A percentile compares a stretch with the other conserved stretches of the same genome.
phyloP scores from a whole-genome alignment of 2,113 vertebrate genomes.

The Peromyscus leucopus region DNA sequence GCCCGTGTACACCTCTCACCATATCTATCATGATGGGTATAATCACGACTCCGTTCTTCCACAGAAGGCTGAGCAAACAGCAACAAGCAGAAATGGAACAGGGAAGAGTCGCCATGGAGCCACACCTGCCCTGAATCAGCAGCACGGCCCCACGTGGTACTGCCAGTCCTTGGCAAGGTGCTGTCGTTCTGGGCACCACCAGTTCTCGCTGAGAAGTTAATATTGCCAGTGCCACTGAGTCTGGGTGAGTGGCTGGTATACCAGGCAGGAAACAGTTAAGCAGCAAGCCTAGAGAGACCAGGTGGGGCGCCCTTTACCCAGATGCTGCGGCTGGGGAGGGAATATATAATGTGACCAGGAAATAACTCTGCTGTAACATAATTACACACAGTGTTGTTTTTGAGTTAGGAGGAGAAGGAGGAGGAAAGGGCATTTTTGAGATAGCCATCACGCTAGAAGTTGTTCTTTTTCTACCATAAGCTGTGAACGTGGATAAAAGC shows the following conservation, averaged over 20 bases:
- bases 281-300: neutral
- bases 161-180: neutral
- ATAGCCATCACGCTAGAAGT: neutral
- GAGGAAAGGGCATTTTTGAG: slow-evolving; percentile 36
- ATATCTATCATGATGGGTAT: neutral
- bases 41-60: neutral
- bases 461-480: slow-evolving; percentile 27
- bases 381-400: neutral
- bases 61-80: neutral
- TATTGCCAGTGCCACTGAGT: neutral
- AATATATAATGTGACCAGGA: neutral
- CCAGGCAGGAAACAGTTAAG: neutral
- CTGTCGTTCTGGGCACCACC: neutral
- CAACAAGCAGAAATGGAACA: neutral
- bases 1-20: neutral
- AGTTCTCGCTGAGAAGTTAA: neutral
- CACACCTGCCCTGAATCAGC: neutral
- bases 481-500: slow-evolving; percentile 26
- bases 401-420: neutral
- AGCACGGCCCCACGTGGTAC: neutral
- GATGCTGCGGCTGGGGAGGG: neutral
- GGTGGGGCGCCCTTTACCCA: neutral
- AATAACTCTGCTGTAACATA: neutral
- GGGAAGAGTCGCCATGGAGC: neutral
- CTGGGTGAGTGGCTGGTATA: neutral